A percentile compares a stretch with the other conserved stretches of the same genome.
These are phyloP conservation scores for Saimiri boliviensis DNA, from an alignment of 2,113 vertebrate species.

Conservation along the genomic window DNA sequence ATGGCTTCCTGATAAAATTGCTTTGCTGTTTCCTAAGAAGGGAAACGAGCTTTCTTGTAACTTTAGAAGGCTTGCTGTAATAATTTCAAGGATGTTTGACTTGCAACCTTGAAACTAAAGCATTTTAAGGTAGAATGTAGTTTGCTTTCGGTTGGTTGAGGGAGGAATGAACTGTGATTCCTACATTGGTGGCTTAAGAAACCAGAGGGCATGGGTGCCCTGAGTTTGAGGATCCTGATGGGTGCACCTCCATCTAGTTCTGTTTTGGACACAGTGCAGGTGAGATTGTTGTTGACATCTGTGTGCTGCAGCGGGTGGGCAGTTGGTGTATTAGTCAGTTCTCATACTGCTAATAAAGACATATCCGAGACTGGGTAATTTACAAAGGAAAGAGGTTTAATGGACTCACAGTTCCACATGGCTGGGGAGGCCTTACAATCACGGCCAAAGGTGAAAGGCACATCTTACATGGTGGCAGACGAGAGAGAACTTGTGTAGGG, in stretches of 20 bases:
- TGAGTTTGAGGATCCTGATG: not conserved
- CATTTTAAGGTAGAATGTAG: not conserved
- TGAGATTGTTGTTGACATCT: not conserved
- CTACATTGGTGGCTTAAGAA: not conserved
- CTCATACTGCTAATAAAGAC: too few relatives aligned
- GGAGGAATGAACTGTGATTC: not conserved
- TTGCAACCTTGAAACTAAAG: not conserved
- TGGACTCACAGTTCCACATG: too few relatives aligned
- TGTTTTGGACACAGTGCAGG: rapidly evolving
- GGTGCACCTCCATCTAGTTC: not conserved
- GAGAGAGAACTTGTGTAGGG: too few relatives aligned
- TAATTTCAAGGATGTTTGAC: not conserved
- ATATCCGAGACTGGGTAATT: too few relatives aligned
- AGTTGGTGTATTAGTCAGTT: too few relatives aligned
- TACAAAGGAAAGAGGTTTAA: too few relatives aligned
- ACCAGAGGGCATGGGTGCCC: not conserved
- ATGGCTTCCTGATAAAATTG: not conserved
- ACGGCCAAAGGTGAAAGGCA: too few relatives aligned
- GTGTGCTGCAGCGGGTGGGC: rapidly evolving
- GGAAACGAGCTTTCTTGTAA: not conserved
- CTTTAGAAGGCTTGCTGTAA: not conserved
- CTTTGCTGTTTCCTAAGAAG: not conserved
- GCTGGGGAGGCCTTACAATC: too few relatives aligned
- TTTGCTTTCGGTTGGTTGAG: rapidly evolving
- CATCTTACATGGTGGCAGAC: too few relatives aligned